phyloP scores from a whole-genome alignment of 2,888 invertebrate species.

The Acanthosoma haemorrhoidale region DNA sequence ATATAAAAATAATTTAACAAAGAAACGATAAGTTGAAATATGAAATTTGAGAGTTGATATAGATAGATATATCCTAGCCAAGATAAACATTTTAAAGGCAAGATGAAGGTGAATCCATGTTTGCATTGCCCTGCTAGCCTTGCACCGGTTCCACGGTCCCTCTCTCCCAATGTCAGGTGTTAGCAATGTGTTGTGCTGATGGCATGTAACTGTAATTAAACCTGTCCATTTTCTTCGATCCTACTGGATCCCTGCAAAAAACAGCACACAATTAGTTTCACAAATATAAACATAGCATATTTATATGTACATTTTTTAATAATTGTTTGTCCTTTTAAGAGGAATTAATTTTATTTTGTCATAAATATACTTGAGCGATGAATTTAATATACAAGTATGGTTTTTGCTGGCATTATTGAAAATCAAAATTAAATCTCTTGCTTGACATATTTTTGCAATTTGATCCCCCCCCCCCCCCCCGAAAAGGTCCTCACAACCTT shows the following conservation, averaged over 20 bases:
- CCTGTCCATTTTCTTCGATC: constrained; percentile 82
- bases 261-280: constrained; percentile 31
- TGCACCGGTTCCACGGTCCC: constrained; percentile 60
- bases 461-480: no score
- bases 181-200: constrained; percentile 54
- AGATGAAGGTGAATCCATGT: constrained; percentile 29
- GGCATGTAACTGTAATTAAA: constrained; percentile 63
- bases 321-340: no score
- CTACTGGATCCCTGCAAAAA: constrained; percentile 65
- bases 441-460: no score
- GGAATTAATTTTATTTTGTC: no score
- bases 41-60: constrained; percentile 13
- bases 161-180: constrained; percentile 42
- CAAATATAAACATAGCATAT: neutral
- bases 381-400: no score
- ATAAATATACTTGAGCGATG: no score
- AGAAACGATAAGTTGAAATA: constrained; percentile 20
- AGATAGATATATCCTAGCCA: constrained; percentile 28
- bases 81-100: constrained; percentile 30
- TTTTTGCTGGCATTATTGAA: no score
- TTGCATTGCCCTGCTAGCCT: constrained; percentile 44
- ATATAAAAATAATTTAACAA: constrained; percentile 31
- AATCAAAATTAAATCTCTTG: no score
- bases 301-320: no score
- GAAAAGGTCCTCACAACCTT: no score